Conservation (phyloP, 2,113 vertebrate species). For the Chloropsis hardwickii region DNA sequence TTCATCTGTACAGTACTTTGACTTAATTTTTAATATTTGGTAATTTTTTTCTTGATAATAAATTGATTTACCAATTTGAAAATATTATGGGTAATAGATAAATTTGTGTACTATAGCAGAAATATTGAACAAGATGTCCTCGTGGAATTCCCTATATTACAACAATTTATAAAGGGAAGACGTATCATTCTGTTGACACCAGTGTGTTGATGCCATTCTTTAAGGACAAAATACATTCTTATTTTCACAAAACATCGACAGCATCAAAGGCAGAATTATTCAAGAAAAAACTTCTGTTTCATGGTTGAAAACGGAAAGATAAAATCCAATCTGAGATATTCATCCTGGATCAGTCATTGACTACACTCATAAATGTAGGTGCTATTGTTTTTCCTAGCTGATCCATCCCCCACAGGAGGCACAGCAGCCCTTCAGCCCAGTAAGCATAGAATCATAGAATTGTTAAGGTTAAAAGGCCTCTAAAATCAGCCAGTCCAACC, state of each 20-base stretch:
- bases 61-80: background rate
- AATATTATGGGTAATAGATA: background rate
- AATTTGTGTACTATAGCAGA: background rate
- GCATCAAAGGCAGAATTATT: background rate
- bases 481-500: background rate
- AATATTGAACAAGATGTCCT: background rate
- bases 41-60: background rate
- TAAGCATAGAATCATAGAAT: background rate
- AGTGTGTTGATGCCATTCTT: background rate
- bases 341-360: background rate
- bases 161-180: background rate
- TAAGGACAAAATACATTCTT: background rate
- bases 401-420: fast-evolving
- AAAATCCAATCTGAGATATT: background rate
- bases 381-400: background rate
- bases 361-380: background rate
- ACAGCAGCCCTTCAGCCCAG: background rate
- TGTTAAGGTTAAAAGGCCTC: background rate
- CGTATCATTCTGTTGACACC: fast-evolving
- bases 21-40: background rate
- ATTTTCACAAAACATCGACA: background rate
- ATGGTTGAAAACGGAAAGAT: background rate
- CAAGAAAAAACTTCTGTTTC: background rate
- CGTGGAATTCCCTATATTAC: background rate
- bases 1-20: background rate